Evolutionary conservation across 1,140 invertebrate genomes (phyloP), one percentile per base, ranked within the genome.

Genomic region (Habropoda laboriosa): DNA sequence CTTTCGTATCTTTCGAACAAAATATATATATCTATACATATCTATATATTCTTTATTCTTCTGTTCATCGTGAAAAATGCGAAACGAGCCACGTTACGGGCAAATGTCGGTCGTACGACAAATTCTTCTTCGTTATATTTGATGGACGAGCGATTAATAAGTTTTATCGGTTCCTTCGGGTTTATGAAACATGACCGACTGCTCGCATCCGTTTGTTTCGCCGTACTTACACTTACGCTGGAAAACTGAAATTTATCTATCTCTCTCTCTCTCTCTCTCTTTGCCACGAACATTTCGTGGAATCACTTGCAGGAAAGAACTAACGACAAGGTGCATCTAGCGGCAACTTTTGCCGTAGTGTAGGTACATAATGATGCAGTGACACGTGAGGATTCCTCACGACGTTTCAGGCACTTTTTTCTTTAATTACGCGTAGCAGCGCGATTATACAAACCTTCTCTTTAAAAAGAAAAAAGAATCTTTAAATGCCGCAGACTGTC

Each of bases 351-450:
- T 51, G 72, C 61, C 45, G 68, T 76, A 73, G 81, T 47, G 57
- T 63, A n/a, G n/a, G n/a, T n/a, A 64, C 68, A 78, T 85, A 85
- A 82, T 82, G 80, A 86, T 75, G 79, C 83, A 82, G 81, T 67
- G 79, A 85, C 83, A 86, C 71, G 83, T 76, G 83, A 85, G 80
- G 75, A 86, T 79, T 86, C 58, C 70, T 58, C 73, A 57, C 75
- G 60, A 71, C 67, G 51, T 58, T 80, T 70, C 27, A 63, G 38
- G n/a, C 73, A 74, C 40, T 58, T 45, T 27, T 81, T 80, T 60
- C 32, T 80, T 49, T 42, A 16, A 35, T 73, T 42, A 38, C 58
- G 24, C 45, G 58, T 35, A 21, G 51, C 13, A n/a, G 68, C 35
- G 42, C 64, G 57, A 77, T 86, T 72, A 21, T 63, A 74, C 42